Evolutionary conservation across 2,113 vertebrate genomes (phyloP).

Genomic region (Catagonus wagneri): DNA sequence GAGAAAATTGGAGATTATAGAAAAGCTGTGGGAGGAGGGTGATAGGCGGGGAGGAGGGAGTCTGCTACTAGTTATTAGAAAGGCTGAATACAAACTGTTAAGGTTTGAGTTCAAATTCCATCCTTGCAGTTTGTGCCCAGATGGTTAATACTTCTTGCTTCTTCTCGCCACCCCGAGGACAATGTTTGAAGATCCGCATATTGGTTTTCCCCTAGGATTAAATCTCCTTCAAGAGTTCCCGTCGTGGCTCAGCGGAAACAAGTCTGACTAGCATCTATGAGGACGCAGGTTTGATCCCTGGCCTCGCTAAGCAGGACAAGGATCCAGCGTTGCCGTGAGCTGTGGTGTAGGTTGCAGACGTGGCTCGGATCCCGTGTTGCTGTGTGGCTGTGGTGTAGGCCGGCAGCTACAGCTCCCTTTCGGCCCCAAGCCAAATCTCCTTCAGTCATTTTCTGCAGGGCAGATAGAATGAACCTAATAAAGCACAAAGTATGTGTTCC

Average conservation of each 20-base stretch:
- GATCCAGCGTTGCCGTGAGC: too few species aligned
- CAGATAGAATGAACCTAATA: background rate
- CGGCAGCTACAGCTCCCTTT: too few species aligned
- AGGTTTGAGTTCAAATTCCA: constrained; percentile 73
- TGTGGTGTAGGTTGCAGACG: too few species aligned
- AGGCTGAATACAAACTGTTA: constrained; percentile 34
- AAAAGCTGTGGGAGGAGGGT: background rate
- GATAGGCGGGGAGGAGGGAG: background rate
- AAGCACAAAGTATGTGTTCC: background rate
- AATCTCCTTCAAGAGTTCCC: background rate
- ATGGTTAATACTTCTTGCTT: background rate
- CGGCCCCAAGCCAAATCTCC: background rate
- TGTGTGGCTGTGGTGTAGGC: too few species aligned
- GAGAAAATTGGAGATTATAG: constrained; percentile 71
- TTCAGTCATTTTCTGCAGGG: background rate
- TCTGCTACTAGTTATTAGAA: constrained; percentile 45
- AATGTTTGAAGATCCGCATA: background rate
- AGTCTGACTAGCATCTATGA: too few species aligned
- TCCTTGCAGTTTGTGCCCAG: constrained; percentile 19
- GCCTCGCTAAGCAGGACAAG: too few species aligned
- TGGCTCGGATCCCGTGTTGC: too few species aligned
- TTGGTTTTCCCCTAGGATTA: background rate
- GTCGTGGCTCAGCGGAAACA: too few species aligned
- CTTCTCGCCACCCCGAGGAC: background rate
- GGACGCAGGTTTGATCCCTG: too few species aligned